Evolutionary conservation across 2,113 vertebrate species (phyloP).

Genomic region (Pycnonotus jocosus): DNA sequence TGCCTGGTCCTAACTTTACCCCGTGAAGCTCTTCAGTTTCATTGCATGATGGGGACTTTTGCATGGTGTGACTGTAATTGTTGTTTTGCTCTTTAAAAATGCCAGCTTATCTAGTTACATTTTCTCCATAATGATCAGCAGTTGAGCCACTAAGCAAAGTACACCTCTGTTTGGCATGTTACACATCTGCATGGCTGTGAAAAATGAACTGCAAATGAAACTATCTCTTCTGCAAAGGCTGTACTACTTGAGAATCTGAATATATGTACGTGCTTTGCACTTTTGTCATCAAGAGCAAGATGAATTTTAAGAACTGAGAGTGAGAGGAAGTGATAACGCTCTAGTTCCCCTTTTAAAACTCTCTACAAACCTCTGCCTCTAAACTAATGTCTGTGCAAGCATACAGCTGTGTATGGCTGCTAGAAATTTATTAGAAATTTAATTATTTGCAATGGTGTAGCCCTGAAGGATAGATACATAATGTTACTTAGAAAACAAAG

Average conservation of each 20-base stretch:
- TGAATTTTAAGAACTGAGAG: not conserved
- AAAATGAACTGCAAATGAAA: not conserved
- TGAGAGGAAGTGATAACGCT: not conserved
- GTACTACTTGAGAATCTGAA: not conserved
- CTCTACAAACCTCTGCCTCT: not conserved
- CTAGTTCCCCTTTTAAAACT: not conserved
- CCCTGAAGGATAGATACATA: not conserved
- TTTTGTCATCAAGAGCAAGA: not conserved
- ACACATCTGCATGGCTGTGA: not conserved
- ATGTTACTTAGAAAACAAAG: not conserved
- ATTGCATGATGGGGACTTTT: not conserved
- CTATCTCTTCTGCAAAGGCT: not conserved
- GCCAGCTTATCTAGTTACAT: not conserved
- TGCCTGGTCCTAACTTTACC: not conserved
- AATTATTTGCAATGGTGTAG: not conserved
- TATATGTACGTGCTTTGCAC: not conserved
- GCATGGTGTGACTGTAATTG: fast-evolving
- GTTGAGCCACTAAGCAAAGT: not conserved
- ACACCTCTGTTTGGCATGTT: not conserved
- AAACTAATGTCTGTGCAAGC: not conserved
- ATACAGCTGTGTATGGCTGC: not conserved
- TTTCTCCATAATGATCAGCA: not conserved
- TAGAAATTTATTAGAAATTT: not conserved
- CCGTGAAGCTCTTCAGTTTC: not conserved
- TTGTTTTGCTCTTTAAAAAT: not conserved